Conservation (phyloP, 2,797 vertebrate genomes). For the Enteromius thamalakanensis region DNA sequence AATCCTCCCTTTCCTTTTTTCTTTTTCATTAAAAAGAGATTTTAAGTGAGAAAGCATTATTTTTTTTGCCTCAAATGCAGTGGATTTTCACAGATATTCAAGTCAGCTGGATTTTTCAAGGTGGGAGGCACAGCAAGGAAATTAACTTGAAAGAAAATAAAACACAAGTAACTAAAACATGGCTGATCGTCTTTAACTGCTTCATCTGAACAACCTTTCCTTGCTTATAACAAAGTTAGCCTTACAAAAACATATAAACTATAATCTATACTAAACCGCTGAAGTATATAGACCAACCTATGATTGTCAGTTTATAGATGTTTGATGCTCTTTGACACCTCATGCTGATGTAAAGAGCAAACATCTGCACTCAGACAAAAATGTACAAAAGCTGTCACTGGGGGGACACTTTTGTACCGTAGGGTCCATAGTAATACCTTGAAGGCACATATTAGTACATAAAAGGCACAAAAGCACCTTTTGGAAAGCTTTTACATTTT, state of each 20-base stretch:
- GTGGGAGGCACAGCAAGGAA: conserved; percentile 29
- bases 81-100: conserved; percentile 55
- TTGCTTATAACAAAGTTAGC: background rate
- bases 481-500: background rate
- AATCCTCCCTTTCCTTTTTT: conserved; percentile 72
- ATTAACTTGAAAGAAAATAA: conserved; percentile 20
- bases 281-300: background rate
- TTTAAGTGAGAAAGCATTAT: conserved; percentile 78
- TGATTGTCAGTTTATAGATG: background rate
- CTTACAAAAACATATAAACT: background rate
- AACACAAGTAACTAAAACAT: conserved; percentile 28
- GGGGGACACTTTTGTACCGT: background rate
- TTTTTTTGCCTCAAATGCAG: conserved; percentile 63
- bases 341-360: conserved; percentile 14
- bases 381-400: background rate
- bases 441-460: background rate
- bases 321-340: background rate
- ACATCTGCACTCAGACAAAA: background rate
- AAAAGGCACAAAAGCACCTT: background rate
- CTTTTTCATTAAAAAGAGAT: conserved; percentile 86
- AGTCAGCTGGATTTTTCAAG: conserved; percentile 37
- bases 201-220: background rate
- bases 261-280: background rate
- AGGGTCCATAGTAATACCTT: background rate
- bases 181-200: background rate